A percentile compares a stretch with the other conserved stretches of the same genome.
Evolutionary conservation across 2,888 invertebrate genomes (phyloP).

Genomic region (Acanthosoma haemorrhoidale): DNA sequence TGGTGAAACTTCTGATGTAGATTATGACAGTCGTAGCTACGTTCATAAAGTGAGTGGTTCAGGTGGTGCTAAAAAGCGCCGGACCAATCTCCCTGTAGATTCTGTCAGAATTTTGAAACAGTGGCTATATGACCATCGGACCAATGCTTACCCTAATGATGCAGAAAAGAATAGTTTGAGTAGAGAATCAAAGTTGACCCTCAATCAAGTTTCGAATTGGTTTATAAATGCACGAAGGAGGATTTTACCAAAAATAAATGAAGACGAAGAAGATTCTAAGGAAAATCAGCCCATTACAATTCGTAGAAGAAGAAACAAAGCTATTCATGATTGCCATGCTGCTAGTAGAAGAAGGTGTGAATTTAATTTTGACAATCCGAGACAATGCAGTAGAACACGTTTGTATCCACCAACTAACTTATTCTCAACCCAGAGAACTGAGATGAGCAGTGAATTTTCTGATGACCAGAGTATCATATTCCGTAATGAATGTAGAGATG

Average conservation of each 20-base stretch:
- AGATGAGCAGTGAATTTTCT: too few species aligned
- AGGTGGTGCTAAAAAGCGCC: constrained; percentile 59
- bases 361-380: too few species aligned
- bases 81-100: constrained; percentile 88
- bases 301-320: constrained; percentile 69
- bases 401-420: too few species aligned
- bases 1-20: constrained; percentile 46
- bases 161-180: constrained; percentile 83
- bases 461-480: too few species aligned
- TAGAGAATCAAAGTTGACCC: constrained; percentile 78
- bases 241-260: constrained; percentile 88
- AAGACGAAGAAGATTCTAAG: constrained; percentile 70
- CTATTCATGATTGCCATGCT: too few species aligned
- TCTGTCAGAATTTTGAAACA: constrained; percentile 86
- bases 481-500: neutral
- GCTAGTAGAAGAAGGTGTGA: too few species aligned
- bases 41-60: constrained; percentile 40
- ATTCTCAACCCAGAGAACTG: too few species aligned
- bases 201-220: constrained; percentile 91
- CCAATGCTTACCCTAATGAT: constrained; percentile 92
- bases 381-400: too few species aligned
- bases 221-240: constrained; percentile 91
- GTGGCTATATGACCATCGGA: constrained; percentile 90
- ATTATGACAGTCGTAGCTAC: constrained; percentile 44
- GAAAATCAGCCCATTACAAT: constrained; percentile 81